Evolutionary conservation across 2,797 vertebrate species (phyloP).

Genomic region (Petrocephalus sullivani): DNA sequence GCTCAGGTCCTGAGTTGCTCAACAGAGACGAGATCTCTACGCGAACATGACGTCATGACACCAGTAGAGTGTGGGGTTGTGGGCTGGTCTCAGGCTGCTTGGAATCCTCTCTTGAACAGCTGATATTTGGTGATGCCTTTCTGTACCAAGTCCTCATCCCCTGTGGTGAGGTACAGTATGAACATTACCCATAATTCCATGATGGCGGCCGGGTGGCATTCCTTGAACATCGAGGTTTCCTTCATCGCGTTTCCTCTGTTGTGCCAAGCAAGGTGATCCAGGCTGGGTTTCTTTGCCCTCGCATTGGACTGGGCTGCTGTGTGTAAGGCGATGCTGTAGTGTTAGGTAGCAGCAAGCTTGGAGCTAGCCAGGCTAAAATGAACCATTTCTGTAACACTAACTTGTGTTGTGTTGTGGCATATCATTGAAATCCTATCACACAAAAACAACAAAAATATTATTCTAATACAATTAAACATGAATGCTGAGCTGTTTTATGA

Average conservation of each 20-base stretch:
- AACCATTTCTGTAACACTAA: background rate
- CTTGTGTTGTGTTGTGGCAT: background rate
- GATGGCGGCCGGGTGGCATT: background rate
- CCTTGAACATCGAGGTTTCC: background rate
- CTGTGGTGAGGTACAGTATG: background rate
- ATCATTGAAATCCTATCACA: background rate
- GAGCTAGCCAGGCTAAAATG: background rate
- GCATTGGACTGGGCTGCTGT: background rate
- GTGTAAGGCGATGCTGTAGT: background rate
- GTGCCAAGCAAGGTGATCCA: background rate
- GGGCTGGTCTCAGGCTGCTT: conserved; percentile 20
- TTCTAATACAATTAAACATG: background rate
- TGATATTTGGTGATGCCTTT: conserved; percentile 45
- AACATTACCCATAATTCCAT: conserved; percentile 15
- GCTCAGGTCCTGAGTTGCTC: background rate
- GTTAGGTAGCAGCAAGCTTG: background rate
- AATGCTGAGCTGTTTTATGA: background rate
- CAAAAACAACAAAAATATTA: background rate
- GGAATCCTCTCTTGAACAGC: conserved; percentile 41
- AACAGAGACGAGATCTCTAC: background rate
- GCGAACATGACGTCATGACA: background rate
- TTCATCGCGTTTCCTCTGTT: background rate
- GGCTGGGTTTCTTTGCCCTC: background rate
- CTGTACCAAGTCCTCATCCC: conserved; percentile 32
- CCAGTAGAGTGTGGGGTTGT: background rate